Evolutionary conservation across 2,797 vertebrate genomes (phyloP).

Genomic region (Prionace glauca): DNA sequence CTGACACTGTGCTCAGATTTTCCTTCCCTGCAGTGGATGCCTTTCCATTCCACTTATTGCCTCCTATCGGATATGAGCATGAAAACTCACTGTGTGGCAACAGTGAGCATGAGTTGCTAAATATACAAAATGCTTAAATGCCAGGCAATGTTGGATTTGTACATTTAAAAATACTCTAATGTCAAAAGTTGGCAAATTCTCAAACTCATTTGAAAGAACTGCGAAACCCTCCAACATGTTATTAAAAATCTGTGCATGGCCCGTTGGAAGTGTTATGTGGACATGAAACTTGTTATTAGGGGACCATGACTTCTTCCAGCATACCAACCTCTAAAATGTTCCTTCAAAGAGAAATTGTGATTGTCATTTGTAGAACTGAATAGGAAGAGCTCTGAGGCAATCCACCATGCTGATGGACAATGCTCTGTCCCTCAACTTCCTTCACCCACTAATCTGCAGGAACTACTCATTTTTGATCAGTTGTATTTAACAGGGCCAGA

Average conservation of each 20-base stretch:
- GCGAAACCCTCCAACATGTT: background rate
- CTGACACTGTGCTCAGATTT: background rate
- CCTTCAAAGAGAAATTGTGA: background rate
- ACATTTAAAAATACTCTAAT: background rate
- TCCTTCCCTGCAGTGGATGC: background rate
- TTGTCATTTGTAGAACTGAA: background rate
- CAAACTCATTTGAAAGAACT: background rate
- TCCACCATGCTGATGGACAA: background rate
- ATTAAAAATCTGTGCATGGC: background rate
- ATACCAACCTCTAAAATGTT: background rate
- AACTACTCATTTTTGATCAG: background rate
- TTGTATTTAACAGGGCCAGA: background rate
- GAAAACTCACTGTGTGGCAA: background rate
- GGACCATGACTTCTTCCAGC: background rate
- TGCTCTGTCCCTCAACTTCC: background rate
- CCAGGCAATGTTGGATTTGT: background rate
- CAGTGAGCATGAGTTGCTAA: background rate
- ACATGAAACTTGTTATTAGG: background rate
- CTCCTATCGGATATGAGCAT: background rate
- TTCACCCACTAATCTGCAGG: background rate
- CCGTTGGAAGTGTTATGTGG: background rate
- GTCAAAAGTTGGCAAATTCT: background rate
- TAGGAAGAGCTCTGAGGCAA: background rate
- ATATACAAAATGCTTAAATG: background rate
- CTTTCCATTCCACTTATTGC: background rate